Evolutionary conservation across 2,113 vertebrate genomes (phyloP).

Genomic region (Antigone vipio): DNA sequence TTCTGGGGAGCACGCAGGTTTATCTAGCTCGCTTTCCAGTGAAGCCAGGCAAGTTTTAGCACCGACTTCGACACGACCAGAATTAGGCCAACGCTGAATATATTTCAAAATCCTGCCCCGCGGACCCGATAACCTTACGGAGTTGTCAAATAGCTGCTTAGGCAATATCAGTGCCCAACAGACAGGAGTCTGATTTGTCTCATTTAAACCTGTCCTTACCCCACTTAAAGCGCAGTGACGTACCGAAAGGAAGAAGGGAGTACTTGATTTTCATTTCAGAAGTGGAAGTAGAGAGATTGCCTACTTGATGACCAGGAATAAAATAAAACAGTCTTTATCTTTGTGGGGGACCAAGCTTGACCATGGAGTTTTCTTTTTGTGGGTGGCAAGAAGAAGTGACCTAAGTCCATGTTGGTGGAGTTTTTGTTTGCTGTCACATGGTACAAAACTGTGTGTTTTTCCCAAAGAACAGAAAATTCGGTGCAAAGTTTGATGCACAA

Average conservation of each 20-base stretch:
- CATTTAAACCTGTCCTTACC: not conserved
- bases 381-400: not conserved
- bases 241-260: not conserved
- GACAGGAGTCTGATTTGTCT: not conserved
- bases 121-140: not conserved
- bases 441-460: conserved; percentile 8
- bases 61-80: fast-evolving
- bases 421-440: conserved; percentile 44
- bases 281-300: not conserved
- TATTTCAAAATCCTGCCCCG: not conserved
- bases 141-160: not conserved
- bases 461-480: conserved; percentile 56
- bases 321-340: not conserved
- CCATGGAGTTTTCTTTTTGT: not conserved
- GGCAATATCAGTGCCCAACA: not conserved
- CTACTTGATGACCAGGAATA: not conserved
- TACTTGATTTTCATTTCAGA: not conserved
- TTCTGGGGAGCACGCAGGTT: not conserved
- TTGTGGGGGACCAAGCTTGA: not conserved
- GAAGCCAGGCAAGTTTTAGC: not conserved
- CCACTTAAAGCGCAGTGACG: not conserved
- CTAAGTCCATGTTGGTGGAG: not conserved
- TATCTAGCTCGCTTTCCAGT: not conserved
- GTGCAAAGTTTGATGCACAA: conserved; percentile 59
- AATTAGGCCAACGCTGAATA: not conserved